phyloP scores from a whole-genome alignment of 2,797 vertebrate genomes.

The Peromyscus aztecus region DNA sequence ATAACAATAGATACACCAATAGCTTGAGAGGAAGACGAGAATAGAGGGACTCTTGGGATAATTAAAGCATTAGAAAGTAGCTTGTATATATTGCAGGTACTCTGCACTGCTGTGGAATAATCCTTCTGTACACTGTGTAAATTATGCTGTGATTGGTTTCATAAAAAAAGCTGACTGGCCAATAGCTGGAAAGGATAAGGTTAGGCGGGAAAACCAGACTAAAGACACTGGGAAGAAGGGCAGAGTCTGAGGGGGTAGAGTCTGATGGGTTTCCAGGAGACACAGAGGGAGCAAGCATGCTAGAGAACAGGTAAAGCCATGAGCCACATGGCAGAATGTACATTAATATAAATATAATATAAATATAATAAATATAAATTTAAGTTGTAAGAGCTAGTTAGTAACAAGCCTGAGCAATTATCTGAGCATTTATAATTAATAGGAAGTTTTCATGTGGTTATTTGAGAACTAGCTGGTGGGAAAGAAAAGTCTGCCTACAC shows the following conservation, averaged over 20 bases:
- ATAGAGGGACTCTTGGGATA: neutral
- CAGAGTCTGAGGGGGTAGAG: fast-evolving
- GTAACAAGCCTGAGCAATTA: neutral
- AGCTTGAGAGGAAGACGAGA: neutral
- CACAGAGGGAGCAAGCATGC: neutral
- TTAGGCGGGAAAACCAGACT: neutral
- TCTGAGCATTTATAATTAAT: neutral
- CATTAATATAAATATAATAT: neutral
- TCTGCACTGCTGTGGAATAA: neutral
- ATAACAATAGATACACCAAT: neutral
- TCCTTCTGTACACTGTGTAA: neutral
- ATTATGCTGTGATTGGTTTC: neutral
- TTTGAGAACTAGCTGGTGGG: neutral
- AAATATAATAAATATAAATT: neutral
- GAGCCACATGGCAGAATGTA: neutral
- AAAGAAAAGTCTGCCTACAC: neutral
- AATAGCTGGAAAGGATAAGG: neutral
- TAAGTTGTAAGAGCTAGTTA: neutral
- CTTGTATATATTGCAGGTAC: neutral
- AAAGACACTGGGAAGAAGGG: neutral
- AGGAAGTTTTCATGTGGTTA: neutral
- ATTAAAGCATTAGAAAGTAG: neutral
- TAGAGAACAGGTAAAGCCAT: neutral
- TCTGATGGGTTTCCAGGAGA: neutral
- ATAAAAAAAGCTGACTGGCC: neutral